Percentiles rank a stretch among this genome's conserved stretches.
Evolutionary conservation across 2,113 vertebrate species (phyloP).

Genomic region (Anguilla rostrata): DNA sequence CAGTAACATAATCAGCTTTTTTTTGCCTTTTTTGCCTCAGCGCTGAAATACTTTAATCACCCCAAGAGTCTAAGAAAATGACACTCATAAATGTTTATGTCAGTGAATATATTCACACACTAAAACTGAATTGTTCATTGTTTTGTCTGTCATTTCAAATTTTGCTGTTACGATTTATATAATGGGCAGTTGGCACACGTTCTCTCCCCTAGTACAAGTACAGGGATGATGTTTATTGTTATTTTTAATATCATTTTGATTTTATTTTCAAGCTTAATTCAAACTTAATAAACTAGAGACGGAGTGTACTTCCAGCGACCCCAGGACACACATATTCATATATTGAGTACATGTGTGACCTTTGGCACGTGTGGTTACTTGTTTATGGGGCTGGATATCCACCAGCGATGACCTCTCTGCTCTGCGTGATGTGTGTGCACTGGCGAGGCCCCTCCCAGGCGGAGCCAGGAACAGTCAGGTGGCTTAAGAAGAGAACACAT

Average conservation of each 20-base stretch:
- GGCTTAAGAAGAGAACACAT: neutral
- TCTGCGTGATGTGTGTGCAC: neutral
- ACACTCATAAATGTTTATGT: neutral
- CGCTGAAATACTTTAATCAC: neutral
- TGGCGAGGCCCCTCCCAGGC: neutral
- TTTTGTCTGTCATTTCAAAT: neutral
- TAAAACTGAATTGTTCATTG: neutral
- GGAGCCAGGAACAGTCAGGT: slow-evolving; percentile 14
- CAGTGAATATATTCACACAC: neutral
- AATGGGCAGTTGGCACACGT: neutral
- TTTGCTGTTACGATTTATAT: neutral
- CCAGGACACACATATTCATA: neutral
- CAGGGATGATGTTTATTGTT: slow-evolving; percentile 1
- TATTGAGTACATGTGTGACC: slow-evolving; percentile 11
- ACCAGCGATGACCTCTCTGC: neutral
- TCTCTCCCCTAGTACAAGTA: neutral
- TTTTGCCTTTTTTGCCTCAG: neutral
- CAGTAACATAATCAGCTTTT: neutral
- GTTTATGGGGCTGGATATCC: neutral
- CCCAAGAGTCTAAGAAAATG: neutral
- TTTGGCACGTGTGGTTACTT: neutral
- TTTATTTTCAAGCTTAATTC: neutral
- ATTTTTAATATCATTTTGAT: slow-evolving; percentile 5
- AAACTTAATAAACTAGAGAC: slow-evolving; percentile 2
- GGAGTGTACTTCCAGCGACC: slow-evolving; percentile 9